Evolutionary conservation across 2,888 invertebrate genomes (phyloP), one percentile per base, ranked within the genome.

Genomic region (Andrena chrysosceles): DNA sequence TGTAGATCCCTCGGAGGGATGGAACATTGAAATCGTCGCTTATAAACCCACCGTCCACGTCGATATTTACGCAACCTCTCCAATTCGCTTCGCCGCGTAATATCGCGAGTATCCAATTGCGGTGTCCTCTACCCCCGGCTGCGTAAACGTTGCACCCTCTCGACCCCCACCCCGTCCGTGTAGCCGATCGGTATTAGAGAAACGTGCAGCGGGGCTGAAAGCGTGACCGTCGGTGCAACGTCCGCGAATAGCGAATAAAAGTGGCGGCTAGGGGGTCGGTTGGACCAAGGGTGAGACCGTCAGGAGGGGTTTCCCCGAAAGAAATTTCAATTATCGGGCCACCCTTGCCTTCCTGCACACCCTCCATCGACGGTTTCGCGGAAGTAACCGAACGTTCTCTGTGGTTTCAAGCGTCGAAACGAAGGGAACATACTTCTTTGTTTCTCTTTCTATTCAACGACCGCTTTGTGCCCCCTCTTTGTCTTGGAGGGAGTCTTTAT

Each of bases 301-400:
- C 62, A 75, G 79, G 56, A 68, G 76, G 79, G 80, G 62, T 83
- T 89, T 86, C 87, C 85, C 81, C 85, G 87, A 90, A 89, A 78
- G 86, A 90, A 88, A 89, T 88, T 89, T 90, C 90, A 88, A 90
- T 90, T 87, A 88, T 79, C 63, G 60, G 56, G 54, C 75, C 74
- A 72, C 77, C 77, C 84, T 79, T 66, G 56, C 42, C 64, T 26
- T 56, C 56, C 48, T 75, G 48, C 76, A 70, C 84, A 79, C 88
- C 82, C 84, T 81, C 72, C 63, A 56, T 52, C 74, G 64, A 77
- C 67, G 77, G 70, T 85, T 89, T 84, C 85, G 83, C 67, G 74
- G 81, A 88, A 87, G 77, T 79, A 79, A 83, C 81, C 79, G 74
- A 82, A 87, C 72, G 70, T 75, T 82, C 78, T 77, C 67, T 67